Evolutionary conservation across 1,140 invertebrate genomes (phyloP).

Genomic region (Thaumetopoea pityocampa): DNA sequence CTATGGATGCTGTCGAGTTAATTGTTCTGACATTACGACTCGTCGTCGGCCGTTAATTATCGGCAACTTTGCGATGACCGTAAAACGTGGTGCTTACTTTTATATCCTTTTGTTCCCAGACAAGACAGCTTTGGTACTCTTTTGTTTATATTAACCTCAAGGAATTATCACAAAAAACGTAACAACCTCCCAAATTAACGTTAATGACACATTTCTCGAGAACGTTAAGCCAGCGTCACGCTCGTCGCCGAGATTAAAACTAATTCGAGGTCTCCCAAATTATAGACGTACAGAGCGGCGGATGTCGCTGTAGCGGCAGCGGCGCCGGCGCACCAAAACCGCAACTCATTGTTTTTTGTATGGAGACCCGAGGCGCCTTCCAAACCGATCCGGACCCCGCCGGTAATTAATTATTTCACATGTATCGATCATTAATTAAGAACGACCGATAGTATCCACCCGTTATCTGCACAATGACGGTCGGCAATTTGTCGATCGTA

Average conservation of each 20-base stretch:
- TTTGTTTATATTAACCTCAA: conserved; percentile 20
- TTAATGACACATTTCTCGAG: conserved; percentile 64
- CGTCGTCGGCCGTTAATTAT: conserved; percentile 32
- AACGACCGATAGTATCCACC: conserved; percentile 53
- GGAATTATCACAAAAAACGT: conserved; percentile 39
- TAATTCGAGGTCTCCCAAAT: conserved; percentile 72
- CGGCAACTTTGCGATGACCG: conserved; percentile 21
- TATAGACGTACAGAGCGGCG: conserved; percentile 56
- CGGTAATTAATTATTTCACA: conserved; percentile 75
- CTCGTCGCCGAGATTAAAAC: conserved; percentile 61
- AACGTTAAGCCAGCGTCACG: conserved; percentile 55
- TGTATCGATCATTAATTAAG: conserved; percentile 74
- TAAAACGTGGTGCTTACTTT: conserved; percentile 10
- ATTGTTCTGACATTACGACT: conserved; percentile 43
- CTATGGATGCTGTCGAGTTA: conserved; percentile 22
- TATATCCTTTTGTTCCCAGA: conserved; percentile 20
- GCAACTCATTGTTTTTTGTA: conserved; percentile 75
- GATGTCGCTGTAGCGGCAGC: conserved; percentile 57
- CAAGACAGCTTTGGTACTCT: conserved; percentile 7
- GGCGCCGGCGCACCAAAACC: conserved; percentile 65
- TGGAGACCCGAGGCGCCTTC: conserved; percentile 47
- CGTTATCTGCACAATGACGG: conserved; percentile 67
- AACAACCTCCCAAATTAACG: conserved; percentile 63
- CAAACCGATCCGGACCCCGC: conserved; percentile 45
- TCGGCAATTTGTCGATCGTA: conserved; percentile 68